These are phyloP conservation scores for Hedya salicella DNA, from an alignment of 2,888 invertebrate species.

Conservation along the genomic window DNA sequence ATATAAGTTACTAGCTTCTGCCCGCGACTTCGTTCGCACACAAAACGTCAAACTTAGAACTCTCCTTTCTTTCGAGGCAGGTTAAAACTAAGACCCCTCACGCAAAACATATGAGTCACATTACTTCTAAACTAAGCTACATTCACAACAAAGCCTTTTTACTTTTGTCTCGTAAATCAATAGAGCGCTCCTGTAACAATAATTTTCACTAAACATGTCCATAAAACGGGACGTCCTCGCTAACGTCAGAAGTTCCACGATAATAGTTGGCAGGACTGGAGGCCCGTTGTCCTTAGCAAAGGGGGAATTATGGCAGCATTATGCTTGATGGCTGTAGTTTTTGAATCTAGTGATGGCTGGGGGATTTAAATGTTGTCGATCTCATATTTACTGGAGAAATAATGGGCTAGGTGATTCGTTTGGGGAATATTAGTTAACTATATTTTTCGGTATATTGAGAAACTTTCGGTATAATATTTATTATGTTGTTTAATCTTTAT, in stretches of 20 bases:
- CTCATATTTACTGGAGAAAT: neutral
- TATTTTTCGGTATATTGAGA: too few relatives aligned
- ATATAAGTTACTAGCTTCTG: too few relatives aligned
- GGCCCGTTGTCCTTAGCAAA: conserved; percentile 57
- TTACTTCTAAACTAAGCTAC: too few relatives aligned
- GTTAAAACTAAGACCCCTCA: neutral
- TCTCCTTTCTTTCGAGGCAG: too few relatives aligned
- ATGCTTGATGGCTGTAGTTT: conserved; percentile 50
- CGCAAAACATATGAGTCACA: neutral
- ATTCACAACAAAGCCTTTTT: neutral
- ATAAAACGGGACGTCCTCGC: conserved; percentile 61
- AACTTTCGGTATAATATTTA: too few relatives aligned
- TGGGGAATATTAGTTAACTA: neutral
- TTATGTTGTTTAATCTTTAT: too few relatives aligned
- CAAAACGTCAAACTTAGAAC: too few relatives aligned
- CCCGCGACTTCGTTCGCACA: too few relatives aligned
- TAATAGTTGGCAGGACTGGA: conserved; percentile 57
- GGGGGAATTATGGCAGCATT: conserved; percentile 59
- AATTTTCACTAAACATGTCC: conserved; percentile 62
- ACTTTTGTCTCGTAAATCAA: conserved; percentile 32
- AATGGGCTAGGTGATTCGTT: neutral
- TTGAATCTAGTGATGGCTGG: conserved; percentile 29
- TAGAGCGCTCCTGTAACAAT: conserved; percentile 51
- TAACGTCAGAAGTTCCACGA: conserved; percentile 63
- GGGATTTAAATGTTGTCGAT: conserved; percentile 34